These are phyloP conservation scores for Chaetodon trifasciatus DNA, from an alignment of 2,797 vertebrate species.

Conservation along the genomic window DNA sequence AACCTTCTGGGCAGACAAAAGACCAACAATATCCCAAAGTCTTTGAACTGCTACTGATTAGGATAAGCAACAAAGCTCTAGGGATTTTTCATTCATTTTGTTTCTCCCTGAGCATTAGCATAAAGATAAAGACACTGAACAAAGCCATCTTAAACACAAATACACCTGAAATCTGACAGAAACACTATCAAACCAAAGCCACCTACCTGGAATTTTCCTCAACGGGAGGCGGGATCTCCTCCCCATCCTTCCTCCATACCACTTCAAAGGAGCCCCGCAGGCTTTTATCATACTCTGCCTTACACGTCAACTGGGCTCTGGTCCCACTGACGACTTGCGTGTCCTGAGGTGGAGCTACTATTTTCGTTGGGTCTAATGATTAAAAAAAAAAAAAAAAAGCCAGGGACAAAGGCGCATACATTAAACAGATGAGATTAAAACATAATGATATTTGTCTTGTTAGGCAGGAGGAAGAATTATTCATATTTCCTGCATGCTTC, in stretches of 20 bases:
- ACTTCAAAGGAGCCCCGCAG: slow-evolving; percentile 81
- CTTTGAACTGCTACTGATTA: neutral
- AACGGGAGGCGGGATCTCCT: slow-evolving; percentile 80
- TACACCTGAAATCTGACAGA: slow-evolving; percentile 8
- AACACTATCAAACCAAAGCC: slow-evolving; percentile 19
- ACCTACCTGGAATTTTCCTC: slow-evolving; percentile 86
- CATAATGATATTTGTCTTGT: neutral
- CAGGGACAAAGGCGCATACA: slow-evolving; percentile 12
- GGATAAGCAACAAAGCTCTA: neutral
- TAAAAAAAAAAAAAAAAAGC: neutral
- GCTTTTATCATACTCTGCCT: slow-evolving; percentile 86
- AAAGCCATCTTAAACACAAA: neutral
- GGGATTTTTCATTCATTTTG: neutral
- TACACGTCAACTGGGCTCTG: slow-evolving; percentile 86
- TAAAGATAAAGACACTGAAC: slow-evolving; percentile 1
- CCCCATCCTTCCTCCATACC: slow-evolving; percentile 82
- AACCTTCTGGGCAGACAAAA: slow-evolving; percentile 3
- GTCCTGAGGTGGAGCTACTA: slow-evolving; percentile 85
- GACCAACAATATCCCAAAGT: neutral
- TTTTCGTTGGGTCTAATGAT: slow-evolving; percentile 89
- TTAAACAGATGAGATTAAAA: slow-evolving; percentile 7
- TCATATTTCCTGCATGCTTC: slow-evolving; percentile 6
- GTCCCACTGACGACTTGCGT: slow-evolving; percentile 84
- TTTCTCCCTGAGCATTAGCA: slow-evolving; percentile 9
- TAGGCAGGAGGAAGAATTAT: neutral